Evolutionary conservation across 2,113 vertebrate species (phyloP), one percentile per base, ranked within the genome.

Genomic region (Saccopteryx leptura): DNA sequence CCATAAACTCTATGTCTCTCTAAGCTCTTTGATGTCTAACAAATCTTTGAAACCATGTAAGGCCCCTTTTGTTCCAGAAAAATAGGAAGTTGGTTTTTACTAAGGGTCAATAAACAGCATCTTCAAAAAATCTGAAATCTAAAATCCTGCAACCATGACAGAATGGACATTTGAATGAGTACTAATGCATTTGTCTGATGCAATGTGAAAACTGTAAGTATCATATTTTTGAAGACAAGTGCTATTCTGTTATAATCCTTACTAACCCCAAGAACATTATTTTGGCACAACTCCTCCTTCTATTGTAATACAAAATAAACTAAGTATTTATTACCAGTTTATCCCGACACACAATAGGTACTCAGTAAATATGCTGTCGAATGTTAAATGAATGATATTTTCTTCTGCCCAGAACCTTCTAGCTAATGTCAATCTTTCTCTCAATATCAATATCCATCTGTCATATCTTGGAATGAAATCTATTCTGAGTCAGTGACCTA

Each of bases 401-500:
- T 71, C 72, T 94, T 97, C 82, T 92, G 33, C 75, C 4, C 0
- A 97, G 69, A 71, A 97, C 68, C 95, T 98, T 98, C 86, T 80
- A 97, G 97, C 97, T 98, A 97, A 98, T 66, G 68, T 97, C 97
- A 98, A 11, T 97, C 88, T 93, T 96, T 81, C 76, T 96, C 97
- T 96, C 72, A 95, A 39, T 95, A 96, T 96, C 93, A 98, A 93
- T 96, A 97, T 98, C 69, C 94, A 98, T 98, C 97, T 98, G 96
- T 97, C 92, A 54, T 96, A 63, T 97, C 82, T 71, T 75, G 52
- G 82, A 96, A 97, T 94, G 9, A 95, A 95, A 98, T 98, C 96
- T 98, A 80, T 48, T 24, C 97, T 96, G 90, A 98, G 98, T 98
- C 96, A 94, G 69, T 98, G 97, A 98, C 97, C 98, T 96, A 97